Evolutionary conservation across 2,797 vertebrate genomes (phyloP).

Genomic region (Eutrigla gurnardus): DNA sequence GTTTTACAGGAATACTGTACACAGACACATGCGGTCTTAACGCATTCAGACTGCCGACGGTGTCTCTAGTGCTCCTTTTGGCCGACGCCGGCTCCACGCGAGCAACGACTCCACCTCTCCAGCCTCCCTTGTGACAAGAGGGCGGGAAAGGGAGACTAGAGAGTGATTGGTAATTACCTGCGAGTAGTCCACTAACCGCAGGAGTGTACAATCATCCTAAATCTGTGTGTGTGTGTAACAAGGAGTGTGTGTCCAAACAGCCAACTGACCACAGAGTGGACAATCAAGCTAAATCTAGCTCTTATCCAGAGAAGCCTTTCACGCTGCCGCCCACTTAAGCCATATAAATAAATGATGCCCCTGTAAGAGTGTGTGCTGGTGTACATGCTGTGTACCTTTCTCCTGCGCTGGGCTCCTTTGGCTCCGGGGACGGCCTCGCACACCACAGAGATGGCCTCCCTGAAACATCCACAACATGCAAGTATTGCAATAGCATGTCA

Average conservation of each 20-base stretch:
- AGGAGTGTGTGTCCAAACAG: slow-evolving; percentile 49
- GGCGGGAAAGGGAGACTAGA: slow-evolving; percentile 55
- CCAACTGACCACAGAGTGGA: slow-evolving; percentile 78
- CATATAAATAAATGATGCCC: slow-evolving; percentile 79
- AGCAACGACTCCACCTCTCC: slow-evolving; percentile 48
- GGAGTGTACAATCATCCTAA: slow-evolving; percentile 64
- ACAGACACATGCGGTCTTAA: slow-evolving; percentile 49
- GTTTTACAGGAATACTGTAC: slow-evolving; percentile 65
- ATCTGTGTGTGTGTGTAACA: slow-evolving; percentile 38
- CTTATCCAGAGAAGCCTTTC: slow-evolving; percentile 70
- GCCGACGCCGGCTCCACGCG: slow-evolving; percentile 56
- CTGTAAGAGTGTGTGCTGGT: slow-evolving; percentile 58
- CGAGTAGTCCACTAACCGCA: slow-evolving; percentile 65
- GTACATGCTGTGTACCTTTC: slow-evolving; percentile 89
- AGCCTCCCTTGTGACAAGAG: slow-evolving; percentile 62
- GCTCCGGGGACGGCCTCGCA: slow-evolving; percentile 96
- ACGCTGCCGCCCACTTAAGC: slow-evolving; percentile 75
- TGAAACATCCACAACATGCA: slow-evolving; percentile 73
- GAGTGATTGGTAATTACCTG: slow-evolving; percentile 76
- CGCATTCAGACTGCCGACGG: slow-evolving; percentile 45
- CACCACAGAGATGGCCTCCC: slow-evolving; percentile 97
- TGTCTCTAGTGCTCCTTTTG: slow-evolving; percentile 49
- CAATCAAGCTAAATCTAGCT: slow-evolving; percentile 77
- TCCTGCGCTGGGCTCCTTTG: slow-evolving; percentile 93
- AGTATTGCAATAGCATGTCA: slow-evolving; percentile 39